A percentile compares a stretch with the other conserved stretches of the same genome.
Conservation (phyloP, 2,888 invertebrate species). For the Himalopsyche anomala region DNA sequence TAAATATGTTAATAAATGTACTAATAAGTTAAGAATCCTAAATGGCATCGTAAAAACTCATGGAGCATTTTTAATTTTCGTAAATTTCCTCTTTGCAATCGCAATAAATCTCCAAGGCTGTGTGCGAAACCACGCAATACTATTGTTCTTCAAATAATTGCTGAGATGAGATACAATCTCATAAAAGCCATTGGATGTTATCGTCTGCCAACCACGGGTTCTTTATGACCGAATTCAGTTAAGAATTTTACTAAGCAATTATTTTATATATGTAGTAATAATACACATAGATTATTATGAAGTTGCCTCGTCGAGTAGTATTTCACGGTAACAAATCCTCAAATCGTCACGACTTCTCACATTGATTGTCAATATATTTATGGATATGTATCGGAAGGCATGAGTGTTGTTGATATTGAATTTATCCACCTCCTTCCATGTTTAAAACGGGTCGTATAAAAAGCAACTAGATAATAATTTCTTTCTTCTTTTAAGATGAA, state of each 20-base stretch:
- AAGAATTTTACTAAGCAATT: background rate
- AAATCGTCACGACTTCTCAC: too few species aligned
- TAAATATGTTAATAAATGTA: background rate
- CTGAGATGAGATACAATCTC: background rate
- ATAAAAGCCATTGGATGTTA: slow-evolving; percentile 23
- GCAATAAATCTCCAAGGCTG: slow-evolving; percentile 21
- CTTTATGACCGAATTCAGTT: background rate
- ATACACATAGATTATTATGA: background rate
- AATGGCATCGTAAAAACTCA: slow-evolving; percentile 1
- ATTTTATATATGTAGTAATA: background rate
- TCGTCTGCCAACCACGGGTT: background rate
- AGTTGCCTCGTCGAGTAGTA: background rate
- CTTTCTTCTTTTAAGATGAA: too few species aligned
- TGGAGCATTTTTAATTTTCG: slow-evolving; percentile 5
- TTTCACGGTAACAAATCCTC: too few species aligned
- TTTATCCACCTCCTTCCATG: too few species aligned
- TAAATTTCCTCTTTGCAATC: slow-evolving; percentile 20
- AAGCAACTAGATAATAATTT: too few species aligned
- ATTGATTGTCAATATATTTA: too few species aligned
- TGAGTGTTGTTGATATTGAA: too few species aligned
- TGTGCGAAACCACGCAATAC: slow-evolving; percentile 6
- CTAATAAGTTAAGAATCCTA: background rate
- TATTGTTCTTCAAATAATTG: slow-evolving; percentile 27
- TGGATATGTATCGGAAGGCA: too few species aligned
- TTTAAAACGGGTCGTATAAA: too few species aligned